Percentiles rank a stretch among this genome's conserved stretches.
Conservation (phyloP, 2,888 invertebrate species). For the Pheosia tremula region DNA sequence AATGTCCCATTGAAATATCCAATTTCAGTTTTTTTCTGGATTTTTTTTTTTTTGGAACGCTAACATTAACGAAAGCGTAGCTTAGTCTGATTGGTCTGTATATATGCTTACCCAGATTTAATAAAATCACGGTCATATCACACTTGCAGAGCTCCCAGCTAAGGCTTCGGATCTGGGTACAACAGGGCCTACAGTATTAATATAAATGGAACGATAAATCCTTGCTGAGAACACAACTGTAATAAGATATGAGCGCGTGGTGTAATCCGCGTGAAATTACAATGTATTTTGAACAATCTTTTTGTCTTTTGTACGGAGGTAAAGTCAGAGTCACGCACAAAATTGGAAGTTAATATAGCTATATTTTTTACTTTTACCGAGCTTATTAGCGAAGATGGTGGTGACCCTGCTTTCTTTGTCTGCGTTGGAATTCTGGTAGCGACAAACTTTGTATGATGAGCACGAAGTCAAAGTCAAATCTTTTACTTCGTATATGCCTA, state of each 20-base stretch:
- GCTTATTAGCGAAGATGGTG: no score
- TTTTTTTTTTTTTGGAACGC: no score
- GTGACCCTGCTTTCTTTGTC: no score
- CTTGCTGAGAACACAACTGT: constrained; percentile 1
- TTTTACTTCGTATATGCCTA: no score
- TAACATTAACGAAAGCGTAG: no score
- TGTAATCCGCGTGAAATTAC: constrained; percentile 7
- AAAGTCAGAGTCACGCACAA: background rate
- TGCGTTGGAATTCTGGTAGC: no score
- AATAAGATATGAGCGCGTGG: constrained; percentile 6
- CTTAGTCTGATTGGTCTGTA: background rate
- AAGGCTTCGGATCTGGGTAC: background rate
- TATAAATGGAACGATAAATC: constrained; percentile 5
- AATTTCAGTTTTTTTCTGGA: no score
- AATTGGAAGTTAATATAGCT: background rate
- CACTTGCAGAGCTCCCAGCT: background rate
- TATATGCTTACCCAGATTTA: background rate
- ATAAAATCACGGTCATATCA: constrained; percentile 6
- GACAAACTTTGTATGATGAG: no score
- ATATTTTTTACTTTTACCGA: no score
- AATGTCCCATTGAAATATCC: no score
- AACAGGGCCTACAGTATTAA: constrained; percentile 3
- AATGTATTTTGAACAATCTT: background rate
- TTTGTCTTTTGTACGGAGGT: background rate
- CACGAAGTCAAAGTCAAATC: no score